Percentiles rank a stretch among this genome's conserved stretches.
These are phyloP conservation scores for Propithecus perrieri DNA, from an alignment of 2,797 vertebrate species.

Conservation along the genomic window DNA sequence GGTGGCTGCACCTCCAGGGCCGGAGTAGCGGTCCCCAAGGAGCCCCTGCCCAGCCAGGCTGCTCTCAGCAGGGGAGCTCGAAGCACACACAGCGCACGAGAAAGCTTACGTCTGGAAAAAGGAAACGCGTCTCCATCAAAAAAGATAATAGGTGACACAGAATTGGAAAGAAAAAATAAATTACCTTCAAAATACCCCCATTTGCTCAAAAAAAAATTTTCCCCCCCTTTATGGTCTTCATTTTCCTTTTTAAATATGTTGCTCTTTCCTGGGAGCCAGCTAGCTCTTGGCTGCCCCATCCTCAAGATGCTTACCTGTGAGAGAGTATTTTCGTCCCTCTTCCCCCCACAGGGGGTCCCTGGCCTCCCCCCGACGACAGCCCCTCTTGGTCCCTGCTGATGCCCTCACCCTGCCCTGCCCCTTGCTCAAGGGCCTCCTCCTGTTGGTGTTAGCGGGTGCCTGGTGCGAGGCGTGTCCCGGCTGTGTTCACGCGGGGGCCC, in stretches of 20 bases:
- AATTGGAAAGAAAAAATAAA: constrained; percentile 77
- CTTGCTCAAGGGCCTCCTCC: neutral
- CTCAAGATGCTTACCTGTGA: constrained; percentile 8
- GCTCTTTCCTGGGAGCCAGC: neutral
- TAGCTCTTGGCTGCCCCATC: neutral
- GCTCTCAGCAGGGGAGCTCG: constrained; percentile 16
- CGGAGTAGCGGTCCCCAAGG: too few species aligned
- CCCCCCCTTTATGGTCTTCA: constrained; percentile 62
- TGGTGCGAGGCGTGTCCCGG: neutral
- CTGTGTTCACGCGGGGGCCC: neutral
- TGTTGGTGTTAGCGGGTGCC: neutral
- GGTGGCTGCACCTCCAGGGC: neutral
- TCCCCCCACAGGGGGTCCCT: neutral
- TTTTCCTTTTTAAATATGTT: constrained; percentile 56
- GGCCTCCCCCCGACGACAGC: constrained; percentile 18
- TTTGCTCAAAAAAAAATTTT: constrained; percentile 61
- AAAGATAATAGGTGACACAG: constrained; percentile 3
- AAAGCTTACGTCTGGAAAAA: neutral
- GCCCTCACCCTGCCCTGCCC: neutral
- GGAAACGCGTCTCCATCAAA: constrained; percentile 34
- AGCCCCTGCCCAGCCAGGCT: neutral
- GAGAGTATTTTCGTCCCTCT: constrained; percentile 56
- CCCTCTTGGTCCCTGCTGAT: neutral
- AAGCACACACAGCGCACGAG: constrained; percentile 7
- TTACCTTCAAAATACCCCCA: constrained; percentile 83